Base-by-base conservation (phyloP, 2,113 vertebrate genomes). In the Hydrolagus affinis region DNA sequence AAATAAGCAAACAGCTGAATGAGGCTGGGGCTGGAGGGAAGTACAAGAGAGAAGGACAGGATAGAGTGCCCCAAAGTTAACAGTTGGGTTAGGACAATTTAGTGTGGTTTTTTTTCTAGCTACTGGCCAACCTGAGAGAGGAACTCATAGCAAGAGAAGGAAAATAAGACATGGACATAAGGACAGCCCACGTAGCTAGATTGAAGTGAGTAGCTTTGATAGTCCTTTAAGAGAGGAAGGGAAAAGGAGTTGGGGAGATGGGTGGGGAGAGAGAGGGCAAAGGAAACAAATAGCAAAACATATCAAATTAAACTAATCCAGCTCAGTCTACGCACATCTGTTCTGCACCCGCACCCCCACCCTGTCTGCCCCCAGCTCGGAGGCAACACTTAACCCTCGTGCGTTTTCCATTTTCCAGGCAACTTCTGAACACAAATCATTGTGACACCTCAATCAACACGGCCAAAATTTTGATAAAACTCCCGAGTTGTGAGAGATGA, bases 361-460 rank as follows among this genome's bases (percentile, higher is more conserved):
- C 44, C 44, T 44, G 44, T 44, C 44, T 83, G 60, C 25, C 19
- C 60, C 15, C 12, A 62, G n/a, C 76, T 78, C 25, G 23, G 76
- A 57, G 15, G 76, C 60, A 83, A 83, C 66, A 25, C 14, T 11
- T 83, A 83, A 83, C 77, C 44, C 77, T 83, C 15, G 59, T 83
- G 77, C 60, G 44, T 66, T 83, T 83, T 83, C 60, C 60, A 83
- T 83, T 83, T 77, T 83, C 77, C 25, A 23, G 30, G 77, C 59
- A 64, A 66, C 60, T 25, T 83, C 15, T 83, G 77, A 66, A 83
- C 91, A 96, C 96, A 95, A 94, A 95, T 96, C 96, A 96, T 92
- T 23, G 86, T 95, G 94, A 96, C 95, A 96, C 91, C 93, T 92
- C 94, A 93, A 95, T 95, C 94, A 93, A 92, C 91, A 87, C 88